Evolutionary conservation across 2,797 vertebrate genomes (phyloP).

Genomic region (Limosa lapponica): DNA sequence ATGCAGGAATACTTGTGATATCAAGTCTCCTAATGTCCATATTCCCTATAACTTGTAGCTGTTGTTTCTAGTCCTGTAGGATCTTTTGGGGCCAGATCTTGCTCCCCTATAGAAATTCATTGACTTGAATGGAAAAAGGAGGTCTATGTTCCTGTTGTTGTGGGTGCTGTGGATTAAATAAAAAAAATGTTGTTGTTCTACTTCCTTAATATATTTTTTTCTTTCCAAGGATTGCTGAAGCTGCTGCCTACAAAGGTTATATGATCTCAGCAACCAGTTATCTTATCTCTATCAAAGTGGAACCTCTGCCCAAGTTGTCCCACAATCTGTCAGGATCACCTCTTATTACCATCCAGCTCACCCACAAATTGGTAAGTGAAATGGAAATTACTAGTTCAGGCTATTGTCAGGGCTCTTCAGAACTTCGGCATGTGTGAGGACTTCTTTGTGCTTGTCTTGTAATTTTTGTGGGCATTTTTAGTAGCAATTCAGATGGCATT

Average conservation of each 20-base stretch:
- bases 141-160: background rate
- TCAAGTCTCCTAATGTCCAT: background rate
- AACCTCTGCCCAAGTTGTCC: slow-evolving; percentile 86
- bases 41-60: background rate
- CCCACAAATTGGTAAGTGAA: slow-evolving; percentile 87
- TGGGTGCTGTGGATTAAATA: background rate
- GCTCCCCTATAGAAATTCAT: background rate
- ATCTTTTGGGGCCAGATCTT: background rate
- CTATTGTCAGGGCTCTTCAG: background rate
- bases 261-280: slow-evolving; percentile 87
- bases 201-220: background rate
- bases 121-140: background rate
- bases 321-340: slow-evolving; percentile 88
- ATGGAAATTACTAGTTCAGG: background rate
- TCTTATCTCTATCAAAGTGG: slow-evolving; percentile 93
- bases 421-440: accelerated
- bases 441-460: background rate
- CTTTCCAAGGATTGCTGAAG: slow-evolving; percentile 84
- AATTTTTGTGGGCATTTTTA: background rate
- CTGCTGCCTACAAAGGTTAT: slow-evolving; percentile 79
- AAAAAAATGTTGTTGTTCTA: background rate
- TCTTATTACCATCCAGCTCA: slow-evolving; percentile 89
- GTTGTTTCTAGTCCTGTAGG: background rate
- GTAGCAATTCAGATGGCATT: background rate
- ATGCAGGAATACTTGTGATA: background rate